phyloP scores from a whole-genome alignment of 2,797 vertebrate genomes.

The Trachurus trachurus region DNA sequence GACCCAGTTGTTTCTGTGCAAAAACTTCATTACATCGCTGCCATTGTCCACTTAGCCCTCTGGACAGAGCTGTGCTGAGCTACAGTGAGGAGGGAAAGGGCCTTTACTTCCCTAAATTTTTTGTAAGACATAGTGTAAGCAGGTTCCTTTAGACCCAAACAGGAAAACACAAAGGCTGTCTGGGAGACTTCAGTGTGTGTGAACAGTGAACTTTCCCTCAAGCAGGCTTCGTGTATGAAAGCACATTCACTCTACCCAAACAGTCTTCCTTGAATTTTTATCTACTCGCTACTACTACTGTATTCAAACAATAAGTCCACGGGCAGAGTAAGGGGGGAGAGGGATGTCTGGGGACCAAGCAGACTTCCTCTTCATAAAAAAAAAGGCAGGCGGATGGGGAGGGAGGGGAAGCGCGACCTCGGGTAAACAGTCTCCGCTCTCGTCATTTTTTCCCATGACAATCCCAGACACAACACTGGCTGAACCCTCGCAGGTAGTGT shows the following conservation, averaged over 20 bases:
- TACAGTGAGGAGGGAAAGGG: slow-evolving; percentile 3
- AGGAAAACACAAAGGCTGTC: slow-evolving; percentile 72
- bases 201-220: slow-evolving; percentile 65
- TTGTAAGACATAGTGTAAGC: slow-evolving; percentile 31
- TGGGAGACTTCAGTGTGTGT: slow-evolving; percentile 50
- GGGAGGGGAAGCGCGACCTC: slow-evolving; percentile 69
- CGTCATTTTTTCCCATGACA: slow-evolving; percentile 73
- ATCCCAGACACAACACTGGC: slow-evolving; percentile 67
- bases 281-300: slow-evolving; percentile 69
- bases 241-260: slow-evolving; percentile 63
- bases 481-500: slow-evolving; percentile 48
- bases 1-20: slow-evolving; percentile 42
- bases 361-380: slow-evolving; percentile 78
- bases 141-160: slow-evolving; percentile 68
- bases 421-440: slow-evolving; percentile 75
- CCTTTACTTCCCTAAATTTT: slow-evolving; percentile 6
- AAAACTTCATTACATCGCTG: slow-evolving; percentile 11
- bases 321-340: slow-evolving; percentile 25
- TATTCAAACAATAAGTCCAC: slow-evolving; percentile 79
- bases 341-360: slow-evolving; percentile 71
- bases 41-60: slow-evolving; percentile 7
- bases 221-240: slow-evolving; percentile 49
- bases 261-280: slow-evolving; percentile 77
- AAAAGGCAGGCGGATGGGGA: slow-evolving; percentile 56
- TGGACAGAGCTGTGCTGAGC: slow-evolving; percentile 9